These are phyloP conservation scores for Scaptomyza hsui DNA, from an alignment of 1,140 invertebrate genomes.

Conservation along the genomic window DNA sequence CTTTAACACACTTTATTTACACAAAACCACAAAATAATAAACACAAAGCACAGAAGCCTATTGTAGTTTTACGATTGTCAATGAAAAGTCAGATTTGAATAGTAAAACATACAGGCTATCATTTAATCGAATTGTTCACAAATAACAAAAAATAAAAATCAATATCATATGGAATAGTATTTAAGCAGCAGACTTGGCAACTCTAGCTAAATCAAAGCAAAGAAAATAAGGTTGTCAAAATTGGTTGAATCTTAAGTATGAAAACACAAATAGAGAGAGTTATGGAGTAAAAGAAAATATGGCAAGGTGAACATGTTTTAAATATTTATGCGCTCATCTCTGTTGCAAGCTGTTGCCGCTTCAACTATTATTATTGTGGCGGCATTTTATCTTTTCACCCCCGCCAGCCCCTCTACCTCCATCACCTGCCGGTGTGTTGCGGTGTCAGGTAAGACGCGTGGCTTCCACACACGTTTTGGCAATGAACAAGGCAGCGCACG, in stretches of 20 bases:
- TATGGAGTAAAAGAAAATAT: conserved; percentile 26
- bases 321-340: conserved; percentile 64
- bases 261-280: background rate
- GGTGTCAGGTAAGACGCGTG: conserved; percentile 15
- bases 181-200: conserved; percentile 9
- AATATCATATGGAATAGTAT: background rate
- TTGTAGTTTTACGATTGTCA: conserved; percentile 54
- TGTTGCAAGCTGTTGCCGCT: conserved; percentile 11
- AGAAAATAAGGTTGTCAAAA: conserved; percentile 65
- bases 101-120: conserved; percentile 31
- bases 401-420: background rate
- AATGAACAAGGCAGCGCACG: conserved; percentile 63
- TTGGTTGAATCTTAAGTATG: conserved; percentile 31
- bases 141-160: conserved; percentile 17
- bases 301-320: conserved; percentile 66
- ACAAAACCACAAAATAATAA: background rate
- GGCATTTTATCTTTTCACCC: conserved; percentile 57
- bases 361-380: conserved; percentile 70
- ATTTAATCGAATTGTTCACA: conserved; percentile 55
- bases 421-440: conserved; percentile 28
- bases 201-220: conserved; percentile 56
- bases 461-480: conserved; percentile 65
- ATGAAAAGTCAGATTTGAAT: conserved; percentile 37
- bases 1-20: no score
- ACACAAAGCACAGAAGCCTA: conserved; percentile 11